Base-by-base conservation (phyloP, 2,797 vertebrate species). In the Perodicticus potto region DNA sequence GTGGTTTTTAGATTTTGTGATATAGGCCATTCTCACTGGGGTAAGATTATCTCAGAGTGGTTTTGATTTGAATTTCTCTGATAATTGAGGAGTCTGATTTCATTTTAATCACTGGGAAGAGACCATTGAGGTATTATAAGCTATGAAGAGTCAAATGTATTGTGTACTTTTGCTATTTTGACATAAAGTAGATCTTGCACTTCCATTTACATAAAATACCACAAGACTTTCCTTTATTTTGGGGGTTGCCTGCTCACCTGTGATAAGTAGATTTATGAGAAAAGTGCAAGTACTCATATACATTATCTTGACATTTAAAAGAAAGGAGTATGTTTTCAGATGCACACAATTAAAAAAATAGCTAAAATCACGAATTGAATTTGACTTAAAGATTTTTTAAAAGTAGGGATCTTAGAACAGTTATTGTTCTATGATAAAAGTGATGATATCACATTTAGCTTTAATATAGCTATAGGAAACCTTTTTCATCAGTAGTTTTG, bases 71-170 rank as follows among this genome's bases (percentile, higher is more conserved):
- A 3, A 53, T 16, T 53, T 53, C 49, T 53, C 49, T 53, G 14
- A 53, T 53, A 16, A 53, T 53, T 53, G 49, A 53, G 49, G 49
- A 16, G 49, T 53, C 49, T 53, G 49, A 53, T 53, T 93, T 90
- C 65, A 37, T 86, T 89, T 90, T 74, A 91, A 72, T 89, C 32
- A 86, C 7, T 78, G 27, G 61, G 34, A 92, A 80, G 77, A 93
- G 40, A 89, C 55, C 69, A 70, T 8, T 27, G 34, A 85, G 29
- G 32, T 78, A 37, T 86, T n/a, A 78, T 37, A 73, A 43, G 76
- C 72, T 87, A 22, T 78, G 29, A 74, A 91, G 93, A 89, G 53
- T 73, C 59, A 91, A 61, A 40, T n/a, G n/a, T 93, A 94, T 86
- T 70, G 0, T 85, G 5, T 45, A 70, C 25, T 40, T 83, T 2